Base-by-base conservation (phyloP, 1,140 invertebrate species). In the Triops longicaudatus region DNA sequence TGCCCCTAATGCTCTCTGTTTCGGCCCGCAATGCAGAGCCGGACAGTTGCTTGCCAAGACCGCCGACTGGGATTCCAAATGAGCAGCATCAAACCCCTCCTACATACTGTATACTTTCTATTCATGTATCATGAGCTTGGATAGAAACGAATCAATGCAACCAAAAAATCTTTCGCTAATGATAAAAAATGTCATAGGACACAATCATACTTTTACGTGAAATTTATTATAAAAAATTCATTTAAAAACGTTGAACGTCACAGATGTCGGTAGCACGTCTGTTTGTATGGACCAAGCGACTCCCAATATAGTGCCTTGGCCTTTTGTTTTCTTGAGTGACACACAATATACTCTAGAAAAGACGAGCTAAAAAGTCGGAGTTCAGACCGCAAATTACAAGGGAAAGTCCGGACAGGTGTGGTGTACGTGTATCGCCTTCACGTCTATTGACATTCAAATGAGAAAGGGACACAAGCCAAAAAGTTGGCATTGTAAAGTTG, bases 391-490 rank as follows among this genome's bases (percentile, higher is more conserved):
- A 63, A 63, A 63, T 63, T 63, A 63, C 50, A 63, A 22, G n/a
- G 50, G 50, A 22, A 63, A 63, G 10, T 63, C 0, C 17, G 50
- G 50, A 63, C 50, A 63, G 50, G 50, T 63, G 50, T 63, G 50
- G 17, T 63, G 50, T 63, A 22, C 50, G 50, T 63, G 50, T 63
- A 63, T 63, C 50, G 50, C 50, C 22, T 17, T 17, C 50, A 37
- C 31, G 14, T 63, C 50, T 63, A 63, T 63, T 63, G 50, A 63
- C 50, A 63, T 63, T 63, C 50, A 63, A 63, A 63, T 63, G 50
- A 63, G 50, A 63, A 37, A 63, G 50, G 50, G 50, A 63, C 50
- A 63, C 50, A 63, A 63, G 50, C 50, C 50, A 63, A 63, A 63
- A 63, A 63, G 10, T 22, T 63, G 17, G 50, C 10, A 63, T 63